phyloP scores from a whole-genome alignment of 2,888 invertebrate species.

The Icerya purchasi region DNA sequence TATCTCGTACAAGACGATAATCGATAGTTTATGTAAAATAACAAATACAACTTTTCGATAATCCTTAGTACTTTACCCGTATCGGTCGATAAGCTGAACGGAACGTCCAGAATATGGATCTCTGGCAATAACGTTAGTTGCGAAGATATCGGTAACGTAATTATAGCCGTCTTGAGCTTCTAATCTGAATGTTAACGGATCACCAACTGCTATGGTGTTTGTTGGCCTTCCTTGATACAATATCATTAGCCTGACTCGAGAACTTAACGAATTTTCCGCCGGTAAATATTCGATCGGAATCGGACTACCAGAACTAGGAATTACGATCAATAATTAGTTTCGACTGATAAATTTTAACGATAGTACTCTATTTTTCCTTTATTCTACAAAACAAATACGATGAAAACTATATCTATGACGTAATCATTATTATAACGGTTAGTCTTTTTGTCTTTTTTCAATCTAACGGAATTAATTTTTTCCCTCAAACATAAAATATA shows the following conservation, averaged over 20 bases:
- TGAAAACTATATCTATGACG: background rate
- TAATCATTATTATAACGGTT: background rate
- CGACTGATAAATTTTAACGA: background rate
- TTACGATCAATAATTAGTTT: too few species aligned
- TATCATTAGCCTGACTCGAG: constrained; percentile 64
- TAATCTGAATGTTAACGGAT: constrained; percentile 68
- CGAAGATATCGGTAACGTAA: constrained; percentile 73
- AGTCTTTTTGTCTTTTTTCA: too few species aligned
- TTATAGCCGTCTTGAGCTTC: constrained; percentile 78
- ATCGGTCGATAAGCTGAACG: constrained; percentile 70
- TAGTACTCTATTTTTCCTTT: background rate
- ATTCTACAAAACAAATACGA: background rate
- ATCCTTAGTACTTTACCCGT: too few species aligned
- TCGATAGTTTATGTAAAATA: too few species aligned
- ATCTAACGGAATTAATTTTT: too few species aligned
- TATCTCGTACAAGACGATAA: too few species aligned
- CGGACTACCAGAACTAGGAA: constrained; percentile 61
- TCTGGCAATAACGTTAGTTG: constrained; percentile 75
- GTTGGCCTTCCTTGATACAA: constrained; percentile 77
- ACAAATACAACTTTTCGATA: too few species aligned
- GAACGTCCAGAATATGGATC: constrained; percentile 81
- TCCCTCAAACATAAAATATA: too few species aligned
- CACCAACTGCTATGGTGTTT: constrained; percentile 80
- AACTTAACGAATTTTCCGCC: constrained; percentile 74
- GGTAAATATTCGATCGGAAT: constrained; percentile 82